Evolutionary conservation across 2,797 vertebrate species (phyloP).

Genomic region (Pteropus rufus): DNA sequence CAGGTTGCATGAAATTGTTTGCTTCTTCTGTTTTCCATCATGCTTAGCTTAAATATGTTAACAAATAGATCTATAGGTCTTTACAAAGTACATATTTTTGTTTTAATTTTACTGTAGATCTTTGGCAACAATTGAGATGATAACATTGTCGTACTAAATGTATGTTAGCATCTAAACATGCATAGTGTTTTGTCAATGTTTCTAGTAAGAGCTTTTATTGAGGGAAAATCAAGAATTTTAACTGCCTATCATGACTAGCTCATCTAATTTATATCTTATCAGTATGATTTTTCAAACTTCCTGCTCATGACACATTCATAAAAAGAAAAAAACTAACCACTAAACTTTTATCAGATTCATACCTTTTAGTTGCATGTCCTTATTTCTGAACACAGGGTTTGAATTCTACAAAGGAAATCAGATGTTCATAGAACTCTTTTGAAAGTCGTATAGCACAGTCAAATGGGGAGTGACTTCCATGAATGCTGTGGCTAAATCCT

Average conservation of each 20-base stretch:
- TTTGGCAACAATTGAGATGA: neutral
- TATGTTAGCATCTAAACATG: neutral
- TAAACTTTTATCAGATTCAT: neutral
- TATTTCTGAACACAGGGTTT: slow-evolving; percentile 26
- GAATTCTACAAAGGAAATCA: slow-evolving; percentile 52
- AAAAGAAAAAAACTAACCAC: neutral
- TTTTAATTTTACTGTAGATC: neutral
- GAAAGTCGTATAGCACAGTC: neutral
- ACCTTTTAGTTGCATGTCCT: neutral
- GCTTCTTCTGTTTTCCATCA: neutral
- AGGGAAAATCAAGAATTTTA: neutral
- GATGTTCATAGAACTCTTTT: neutral
- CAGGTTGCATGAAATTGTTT: neutral
- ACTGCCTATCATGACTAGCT: neutral
- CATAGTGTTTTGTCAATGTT: neutral
- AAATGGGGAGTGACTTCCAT: neutral
- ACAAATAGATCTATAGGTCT: neutral
- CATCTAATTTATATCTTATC: neutral
- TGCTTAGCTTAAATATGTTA: neutral
- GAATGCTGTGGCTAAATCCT: neutral
- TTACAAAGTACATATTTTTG: neutral
- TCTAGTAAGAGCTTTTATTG: neutral
- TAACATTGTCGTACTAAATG: neutral
- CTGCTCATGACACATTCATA: neutral
- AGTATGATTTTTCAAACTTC: neutral